Base-by-base conservation (phyloP, 2,797 vertebrate genomes). In the Intellagama lesueurii region DNA sequence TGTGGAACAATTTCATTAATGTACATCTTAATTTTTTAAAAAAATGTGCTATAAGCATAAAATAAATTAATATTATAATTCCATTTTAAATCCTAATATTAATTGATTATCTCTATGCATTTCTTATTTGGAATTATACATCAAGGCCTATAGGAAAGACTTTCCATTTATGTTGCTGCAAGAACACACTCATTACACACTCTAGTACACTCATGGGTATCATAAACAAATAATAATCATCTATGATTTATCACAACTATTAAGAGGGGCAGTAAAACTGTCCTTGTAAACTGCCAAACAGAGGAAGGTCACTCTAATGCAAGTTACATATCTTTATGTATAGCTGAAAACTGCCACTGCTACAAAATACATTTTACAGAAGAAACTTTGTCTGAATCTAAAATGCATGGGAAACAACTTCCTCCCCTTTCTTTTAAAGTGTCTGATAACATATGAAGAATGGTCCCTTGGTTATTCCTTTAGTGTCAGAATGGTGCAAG, bases 151-250 rank as follows among this genome's bases (percentile, higher is more conserved):
- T 68, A 85, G 69, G 49, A 69, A 81, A 81, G 35, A 7, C 77
- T 47, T 26, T 52, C 40, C 79, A 52, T 85, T 66, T 81, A 40
- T 28, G 68, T 35, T 90, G 85, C 64, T 0, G 0, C 19, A 89
- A 88, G 5, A 68, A 68, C 26, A 81, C 40, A 89, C 77, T 86
- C 79, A 82, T 90, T 82, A 86, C 73, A 81, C 69, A 87, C 49
- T 86, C 81, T 73, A 87, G 60, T 60, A 78, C 49, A 75, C 64
- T 89, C 64, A 77, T 89, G 83, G 87, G 78, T n/a, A 56, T 81
- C 90, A 88, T 89, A 86, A 83, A 86, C 85, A n/a, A 90, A 80
- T 81, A 92, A 87, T 73, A 88, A 81, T 91, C 87, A 91, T 89
- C n/a, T 86, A 89, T 86, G 84, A 86, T 90, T 90, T 69, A 81